Evolutionary conservation across 2,888 invertebrate genomes (phyloP).

Genomic region (Poecilobothrus nobilitatus): DNA sequence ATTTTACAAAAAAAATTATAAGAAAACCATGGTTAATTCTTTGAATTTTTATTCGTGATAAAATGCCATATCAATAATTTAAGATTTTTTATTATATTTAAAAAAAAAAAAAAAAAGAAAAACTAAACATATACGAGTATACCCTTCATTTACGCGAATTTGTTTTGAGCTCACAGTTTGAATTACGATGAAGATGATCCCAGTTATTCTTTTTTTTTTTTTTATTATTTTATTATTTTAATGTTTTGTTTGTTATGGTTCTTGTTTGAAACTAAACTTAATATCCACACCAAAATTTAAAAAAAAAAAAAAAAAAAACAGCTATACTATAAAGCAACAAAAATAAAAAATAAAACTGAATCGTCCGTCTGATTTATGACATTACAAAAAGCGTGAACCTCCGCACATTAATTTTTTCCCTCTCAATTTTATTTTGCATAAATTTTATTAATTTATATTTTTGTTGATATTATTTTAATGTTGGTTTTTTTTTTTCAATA

Average conservation of each 20-base stretch:
- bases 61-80: constrained; percentile 19
- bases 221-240: no score
- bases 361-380: constrained; percentile 18
- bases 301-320: no score
- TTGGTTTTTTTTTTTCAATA: not conserved
- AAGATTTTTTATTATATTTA: constrained; percentile 2
- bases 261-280: no score
- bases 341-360: no score
- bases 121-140: not conserved
- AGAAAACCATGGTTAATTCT: not conserved
- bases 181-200: not conserved
- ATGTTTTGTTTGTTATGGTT: no score
- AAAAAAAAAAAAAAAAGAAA: no score
- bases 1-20: not conserved
- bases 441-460: constrained; percentile 22
- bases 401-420: constrained; percentile 21
- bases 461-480: constrained; percentile 19
- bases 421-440: constrained; percentile 21
- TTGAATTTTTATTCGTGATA: constrained; percentile 15
- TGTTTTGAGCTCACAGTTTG: not conserved
- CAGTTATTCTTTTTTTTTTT: no score
- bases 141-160: not conserved
- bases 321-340: no score
- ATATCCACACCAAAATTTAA: no score
- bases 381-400: constrained; percentile 21